phyloP scores from a whole-genome alignment of 2,113 vertebrate genomes.

The Sorex fumeus region DNA sequence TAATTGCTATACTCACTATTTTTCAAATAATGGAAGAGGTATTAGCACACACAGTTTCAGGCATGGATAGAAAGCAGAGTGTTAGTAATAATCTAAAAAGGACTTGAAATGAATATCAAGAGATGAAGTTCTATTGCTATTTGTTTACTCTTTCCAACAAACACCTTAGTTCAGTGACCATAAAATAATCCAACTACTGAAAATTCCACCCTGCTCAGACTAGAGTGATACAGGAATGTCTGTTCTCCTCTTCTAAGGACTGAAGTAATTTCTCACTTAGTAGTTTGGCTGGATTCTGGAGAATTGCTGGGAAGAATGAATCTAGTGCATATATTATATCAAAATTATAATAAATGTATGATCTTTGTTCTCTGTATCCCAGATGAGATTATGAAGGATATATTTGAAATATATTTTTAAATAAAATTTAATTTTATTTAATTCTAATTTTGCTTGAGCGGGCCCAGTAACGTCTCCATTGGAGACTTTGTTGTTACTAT shows the following conservation, averaged over 20 bases:
- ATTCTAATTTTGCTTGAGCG: too few relatives aligned
- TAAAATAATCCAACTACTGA: neutral
- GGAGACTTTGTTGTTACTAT: too few relatives aligned
- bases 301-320: neutral
- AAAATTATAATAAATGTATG: neutral
- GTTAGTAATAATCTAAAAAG: neutral
- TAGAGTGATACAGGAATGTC: neutral
- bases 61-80: neutral
- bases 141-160: neutral
- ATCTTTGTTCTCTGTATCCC: neutral
- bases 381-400: neutral
- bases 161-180: neutral
- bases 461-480: too few relatives aligned
- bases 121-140: neutral
- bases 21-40: constrained; percentile 9
- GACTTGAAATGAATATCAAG: neutral
- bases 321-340: neutral
- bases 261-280: neutral
- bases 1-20: neutral
- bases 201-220: neutral
- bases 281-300: neutral
- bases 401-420: constrained; percentile 3
- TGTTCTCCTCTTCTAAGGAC: neutral
- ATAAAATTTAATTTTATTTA: too few relatives aligned
- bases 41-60: neutral